These are phyloP conservation scores for Oxyura jamaicensis DNA, from an alignment of 2,113 vertebrate species.

Conservation along the genomic window DNA sequence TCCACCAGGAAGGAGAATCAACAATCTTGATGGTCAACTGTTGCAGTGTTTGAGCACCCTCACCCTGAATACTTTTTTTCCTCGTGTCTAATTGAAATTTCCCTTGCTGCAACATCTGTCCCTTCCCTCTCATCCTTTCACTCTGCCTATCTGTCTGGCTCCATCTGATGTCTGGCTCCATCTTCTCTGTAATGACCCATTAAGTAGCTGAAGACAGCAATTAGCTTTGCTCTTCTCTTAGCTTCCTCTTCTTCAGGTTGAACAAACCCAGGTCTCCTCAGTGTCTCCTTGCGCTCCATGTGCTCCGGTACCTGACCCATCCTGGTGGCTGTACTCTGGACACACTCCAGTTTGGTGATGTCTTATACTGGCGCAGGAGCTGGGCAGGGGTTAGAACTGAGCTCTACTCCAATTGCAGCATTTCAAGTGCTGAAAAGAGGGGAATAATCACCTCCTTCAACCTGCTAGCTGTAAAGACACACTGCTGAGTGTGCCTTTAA, in stretches of 20 bases:
- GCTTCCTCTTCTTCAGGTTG: not conserved
- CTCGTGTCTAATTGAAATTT: slow-evolving; percentile 31
- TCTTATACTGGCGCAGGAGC: not conserved
- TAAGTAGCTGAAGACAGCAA: slow-evolving; percentile 25
- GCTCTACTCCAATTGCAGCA: not conserved
- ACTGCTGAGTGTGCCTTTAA: not conserved
- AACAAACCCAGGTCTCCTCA: not conserved
- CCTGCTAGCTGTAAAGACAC: not conserved
- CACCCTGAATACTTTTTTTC: not conserved
- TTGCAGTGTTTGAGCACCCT: not conserved
- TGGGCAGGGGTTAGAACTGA: not conserved
- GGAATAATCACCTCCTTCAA: not conserved
- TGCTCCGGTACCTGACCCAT: not conserved
- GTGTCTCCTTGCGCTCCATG: not conserved
- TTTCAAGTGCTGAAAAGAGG: not conserved
- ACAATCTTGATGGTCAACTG: not conserved
- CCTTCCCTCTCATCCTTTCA: not conserved
- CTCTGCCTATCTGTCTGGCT: not conserved
- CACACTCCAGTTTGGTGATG: not conserved
- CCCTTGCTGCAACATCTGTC: not conserved
- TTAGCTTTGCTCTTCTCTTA: not conserved
- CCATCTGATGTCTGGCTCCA: slow-evolving; percentile 22
- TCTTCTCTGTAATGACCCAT: slow-evolving; percentile 35
- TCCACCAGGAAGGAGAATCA: not conserved
- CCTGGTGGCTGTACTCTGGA: not conserved